A percentile compares a stretch with the other conserved stretches of the same genome.
Conservation (phyloP, 2,113 vertebrate species). For the Anthoscopus minutus region DNA sequence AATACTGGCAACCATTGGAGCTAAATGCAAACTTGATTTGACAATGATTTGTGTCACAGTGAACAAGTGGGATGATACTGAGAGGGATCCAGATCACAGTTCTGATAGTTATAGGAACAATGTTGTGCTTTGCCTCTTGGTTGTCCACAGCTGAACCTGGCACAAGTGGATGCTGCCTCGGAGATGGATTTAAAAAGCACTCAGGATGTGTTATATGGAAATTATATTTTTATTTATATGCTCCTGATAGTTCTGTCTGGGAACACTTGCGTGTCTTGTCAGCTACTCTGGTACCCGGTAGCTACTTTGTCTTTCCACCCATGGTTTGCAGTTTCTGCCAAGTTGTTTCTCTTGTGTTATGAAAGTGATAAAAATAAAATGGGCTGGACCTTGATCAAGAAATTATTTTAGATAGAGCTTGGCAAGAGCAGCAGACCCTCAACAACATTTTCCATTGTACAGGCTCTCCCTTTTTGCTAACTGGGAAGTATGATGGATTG, state of each 20-base stretch:
- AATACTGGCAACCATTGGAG: accelerated
- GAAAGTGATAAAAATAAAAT: constrained; percentile 54
- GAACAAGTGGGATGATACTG: not conserved
- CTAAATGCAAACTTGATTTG: not conserved
- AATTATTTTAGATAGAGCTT: constrained; percentile 49
- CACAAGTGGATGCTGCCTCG: not conserved
- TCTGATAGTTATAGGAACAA: not conserved
- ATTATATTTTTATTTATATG: not conserved
- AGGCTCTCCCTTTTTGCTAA: constrained; percentile 23
- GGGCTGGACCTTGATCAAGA: constrained; percentile 41
- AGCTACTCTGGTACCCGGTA: not conserved
- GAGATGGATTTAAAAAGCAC: not conserved
- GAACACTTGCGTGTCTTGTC: not conserved
- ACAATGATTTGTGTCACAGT: not conserved
- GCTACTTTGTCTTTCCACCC: not conserved
- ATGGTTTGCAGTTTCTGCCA: not conserved
- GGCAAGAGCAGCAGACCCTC: constrained; percentile 22
- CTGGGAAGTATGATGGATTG: constrained; percentile 39
- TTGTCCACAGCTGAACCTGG: accelerated
- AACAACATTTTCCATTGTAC: constrained; percentile 59
- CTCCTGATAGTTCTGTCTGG: not conserved
- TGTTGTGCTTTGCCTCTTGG: accelerated
- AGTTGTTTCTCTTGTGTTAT: constrained; percentile 38
- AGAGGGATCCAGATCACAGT: not conserved
- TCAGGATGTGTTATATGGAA: not conserved